phyloP scores from a whole-genome alignment of 2,888 invertebrate species.

The Zaprionus lineosus region DNA sequence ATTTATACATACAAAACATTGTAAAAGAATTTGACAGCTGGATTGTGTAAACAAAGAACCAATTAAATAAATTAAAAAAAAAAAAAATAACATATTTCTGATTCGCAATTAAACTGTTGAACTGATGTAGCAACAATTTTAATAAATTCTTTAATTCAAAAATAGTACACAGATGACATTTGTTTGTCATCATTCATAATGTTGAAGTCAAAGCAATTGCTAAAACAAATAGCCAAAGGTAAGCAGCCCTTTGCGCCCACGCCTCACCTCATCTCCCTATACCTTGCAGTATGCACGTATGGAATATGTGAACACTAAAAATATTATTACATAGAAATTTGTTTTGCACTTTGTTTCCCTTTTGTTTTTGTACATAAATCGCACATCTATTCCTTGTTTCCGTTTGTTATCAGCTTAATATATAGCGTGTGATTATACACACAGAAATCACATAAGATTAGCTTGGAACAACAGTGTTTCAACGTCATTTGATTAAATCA shows the following conservation, averaged over 20 bases:
- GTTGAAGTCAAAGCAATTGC: slow-evolving; percentile 74
- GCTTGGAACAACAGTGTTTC: slow-evolving; percentile 6
- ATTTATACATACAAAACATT: slow-evolving; percentile 4
- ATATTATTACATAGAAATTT: slow-evolving; percentile 10
- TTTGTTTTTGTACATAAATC: slow-evolving; percentile 18
- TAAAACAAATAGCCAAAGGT: slow-evolving; percentile 74
- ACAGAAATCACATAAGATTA: slow-evolving; percentile 19
- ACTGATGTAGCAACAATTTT: slow-evolving; percentile 2
- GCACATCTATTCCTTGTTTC: slow-evolving; percentile 26
- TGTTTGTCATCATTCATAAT: slow-evolving; percentile 46
- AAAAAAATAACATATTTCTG: slow-evolving; percentile 9
- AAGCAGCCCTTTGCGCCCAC: too few relatives aligned
- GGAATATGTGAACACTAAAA: too few relatives aligned
- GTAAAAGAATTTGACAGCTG: slow-evolving; percentile 4
- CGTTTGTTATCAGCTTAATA: slow-evolving; percentile 34
- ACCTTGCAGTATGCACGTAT: too few relatives aligned
- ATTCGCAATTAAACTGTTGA: neutral
- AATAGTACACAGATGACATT: slow-evolving; percentile 31
- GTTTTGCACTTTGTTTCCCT: slow-evolving; percentile 19
- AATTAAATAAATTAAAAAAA: neutral
- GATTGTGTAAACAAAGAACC: slow-evolving; percentile 6
- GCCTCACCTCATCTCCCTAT: too few relatives aligned
- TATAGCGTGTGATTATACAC: slow-evolving; percentile 28
- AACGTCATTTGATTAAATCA: too few relatives aligned
- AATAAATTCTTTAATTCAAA: slow-evolving; percentile 7